Conservation (phyloP, 2,113 vertebrate species). For the Pollachius pollachius region DNA sequence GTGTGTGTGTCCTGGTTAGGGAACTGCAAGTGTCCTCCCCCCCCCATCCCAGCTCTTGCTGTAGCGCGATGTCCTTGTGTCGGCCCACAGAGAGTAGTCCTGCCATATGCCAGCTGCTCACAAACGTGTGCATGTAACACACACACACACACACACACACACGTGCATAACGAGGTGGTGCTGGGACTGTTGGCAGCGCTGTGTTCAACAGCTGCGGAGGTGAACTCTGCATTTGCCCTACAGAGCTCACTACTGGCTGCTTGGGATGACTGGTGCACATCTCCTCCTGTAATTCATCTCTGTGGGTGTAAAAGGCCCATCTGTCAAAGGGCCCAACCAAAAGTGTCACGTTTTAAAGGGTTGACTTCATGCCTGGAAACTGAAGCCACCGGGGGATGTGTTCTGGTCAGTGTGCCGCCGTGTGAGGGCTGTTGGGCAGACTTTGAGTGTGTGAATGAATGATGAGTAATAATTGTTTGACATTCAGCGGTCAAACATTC, state of each 20-base stretch:
- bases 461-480: too few species aligned
- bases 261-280: constrained; percentile 33
- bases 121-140: not conserved
- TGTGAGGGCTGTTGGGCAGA: too few species aligned
- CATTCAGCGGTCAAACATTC: too few species aligned
- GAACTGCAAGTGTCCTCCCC: constrained; percentile 40
- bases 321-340: constrained; percentile 1
- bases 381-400: too few species aligned
- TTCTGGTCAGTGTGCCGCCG: too few species aligned
- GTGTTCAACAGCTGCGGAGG: constrained; percentile 66
- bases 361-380: not conserved
- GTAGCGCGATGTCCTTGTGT: constrained; percentile 63
- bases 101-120: constrained; percentile 68
- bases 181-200: constrained; percentile 57
- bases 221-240: constrained; percentile 59
- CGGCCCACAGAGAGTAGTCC: constrained; percentile 60
- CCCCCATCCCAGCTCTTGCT: constrained; percentile 27
- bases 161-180: constrained; percentile 60
- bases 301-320: constrained; percentile 12
- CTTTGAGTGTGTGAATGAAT: too few species aligned
- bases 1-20: constrained; percentile 30
- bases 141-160: not conserved
- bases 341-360: constrained; percentile 1
- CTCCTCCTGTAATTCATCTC: constrained; percentile 39
- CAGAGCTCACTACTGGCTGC: constrained; percentile 48